A percentile compares a stretch with the other conserved stretches of the same genome.
Evolutionary conservation across 2,113 vertebrate genomes (phyloP).

Genomic region (Eretmochelys imbricata): DNA sequence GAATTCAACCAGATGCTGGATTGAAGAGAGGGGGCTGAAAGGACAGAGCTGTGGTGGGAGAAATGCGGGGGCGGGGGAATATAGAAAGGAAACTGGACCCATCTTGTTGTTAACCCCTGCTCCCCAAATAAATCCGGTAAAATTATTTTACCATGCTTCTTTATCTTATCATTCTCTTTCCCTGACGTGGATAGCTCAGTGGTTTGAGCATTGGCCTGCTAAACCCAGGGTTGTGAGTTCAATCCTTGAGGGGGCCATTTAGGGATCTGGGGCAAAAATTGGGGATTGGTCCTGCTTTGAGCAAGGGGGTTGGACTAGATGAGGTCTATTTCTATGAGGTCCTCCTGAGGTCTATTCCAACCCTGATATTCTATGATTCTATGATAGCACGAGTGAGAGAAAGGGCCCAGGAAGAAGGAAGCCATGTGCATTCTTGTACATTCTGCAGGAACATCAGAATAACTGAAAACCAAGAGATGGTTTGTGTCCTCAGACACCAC

Average conservation of each 20-base stretch:
- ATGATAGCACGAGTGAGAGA: neutral
- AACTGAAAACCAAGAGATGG: neutral
- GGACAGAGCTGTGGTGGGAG: neutral
- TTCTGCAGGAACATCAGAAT: neutral
- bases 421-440: neutral
- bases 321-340: too few species aligned
- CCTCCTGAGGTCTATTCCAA: too few species aligned
- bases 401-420: neutral
- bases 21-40: neutral
- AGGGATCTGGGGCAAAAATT: too few species aligned
- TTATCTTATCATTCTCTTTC: conserved; percentile 4
- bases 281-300: too few species aligned
- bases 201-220: too few species aligned
- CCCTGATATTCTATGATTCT: too few species aligned
- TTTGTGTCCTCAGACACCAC: neutral
- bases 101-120: neutral
- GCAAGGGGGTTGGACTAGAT: too few species aligned
- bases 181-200: neutral
- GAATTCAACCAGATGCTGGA: neutral
- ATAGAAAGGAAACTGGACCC: neutral
- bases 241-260: too few species aligned
- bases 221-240: too few species aligned
- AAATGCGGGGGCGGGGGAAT: neutral
- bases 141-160: neutral
- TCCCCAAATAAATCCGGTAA: neutral